Percentiles rank a stretch among this genome's conserved stretches.
phyloP scores from a whole-genome alignment of 2,888 invertebrate species.

The Lymantria monacha region DNA sequence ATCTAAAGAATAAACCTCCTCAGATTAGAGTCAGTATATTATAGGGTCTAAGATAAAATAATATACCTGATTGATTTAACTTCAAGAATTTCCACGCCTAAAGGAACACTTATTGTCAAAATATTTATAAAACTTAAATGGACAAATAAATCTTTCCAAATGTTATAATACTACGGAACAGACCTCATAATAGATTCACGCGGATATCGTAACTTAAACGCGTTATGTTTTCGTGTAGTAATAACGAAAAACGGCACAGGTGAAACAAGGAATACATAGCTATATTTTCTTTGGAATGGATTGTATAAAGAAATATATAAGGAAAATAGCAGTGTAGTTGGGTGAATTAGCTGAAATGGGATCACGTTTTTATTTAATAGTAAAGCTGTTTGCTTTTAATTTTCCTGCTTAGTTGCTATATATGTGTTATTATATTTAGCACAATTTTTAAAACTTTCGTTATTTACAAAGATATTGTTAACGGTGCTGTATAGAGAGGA shows the following conservation, averaged over 20 bases:
- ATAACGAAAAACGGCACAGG: neutral
- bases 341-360: neutral
- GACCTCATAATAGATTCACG: no score
- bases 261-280: slow-evolving; percentile 15
- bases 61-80: no score
- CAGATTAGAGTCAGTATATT: no score
- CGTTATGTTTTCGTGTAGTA: no score
- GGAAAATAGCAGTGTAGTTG: neutral
- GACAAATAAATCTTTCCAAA: no score
- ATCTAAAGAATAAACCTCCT: no score
- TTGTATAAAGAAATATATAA: slow-evolving; percentile 1
- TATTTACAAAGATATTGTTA: neutral
- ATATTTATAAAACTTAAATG: no score
- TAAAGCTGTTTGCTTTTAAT: neutral
- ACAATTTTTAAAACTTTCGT: neutral
- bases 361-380: neutral
- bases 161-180: no score
- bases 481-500: neutral
- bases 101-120: no score
- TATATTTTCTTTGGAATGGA: neutral
- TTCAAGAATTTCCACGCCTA: no score
- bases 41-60: no score
- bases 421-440: neutral
- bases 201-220: no score
- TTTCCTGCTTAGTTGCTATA: neutral